Evolutionary conservation across 2,113 vertebrate genomes (phyloP).

Genomic region (Pontoporia blainvillei): DNA sequence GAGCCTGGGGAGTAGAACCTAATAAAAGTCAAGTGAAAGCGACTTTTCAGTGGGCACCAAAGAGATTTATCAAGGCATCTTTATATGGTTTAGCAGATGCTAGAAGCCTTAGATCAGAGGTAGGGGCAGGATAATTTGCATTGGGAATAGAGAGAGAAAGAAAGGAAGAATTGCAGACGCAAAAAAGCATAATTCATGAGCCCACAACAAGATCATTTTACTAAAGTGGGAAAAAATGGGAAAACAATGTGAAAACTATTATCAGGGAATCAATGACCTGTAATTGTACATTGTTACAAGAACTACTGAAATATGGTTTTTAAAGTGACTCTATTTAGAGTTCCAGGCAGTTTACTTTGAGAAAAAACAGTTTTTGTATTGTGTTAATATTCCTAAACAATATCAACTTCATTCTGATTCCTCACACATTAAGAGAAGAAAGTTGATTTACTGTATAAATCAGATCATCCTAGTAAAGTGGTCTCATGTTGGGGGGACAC

Average conservation of each 20-base stretch:
- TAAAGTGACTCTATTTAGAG: not conserved
- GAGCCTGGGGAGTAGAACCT: not conserved
- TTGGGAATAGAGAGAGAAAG: not conserved
- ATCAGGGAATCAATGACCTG: not conserved
- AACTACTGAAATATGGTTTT: not conserved
- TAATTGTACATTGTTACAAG: not conserved
- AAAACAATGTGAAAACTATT: not conserved
- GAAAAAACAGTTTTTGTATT: not conserved
- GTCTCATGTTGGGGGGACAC: not conserved
- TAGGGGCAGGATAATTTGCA: not conserved
- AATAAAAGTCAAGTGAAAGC: not conserved
- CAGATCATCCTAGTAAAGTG: not conserved
- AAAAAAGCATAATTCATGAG: not conserved
- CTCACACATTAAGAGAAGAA: not conserved
- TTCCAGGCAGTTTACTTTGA: not conserved
- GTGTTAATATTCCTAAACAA: not conserved
- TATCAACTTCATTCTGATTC: not conserved
- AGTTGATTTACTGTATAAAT: not conserved
- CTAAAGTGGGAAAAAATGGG: not conserved
- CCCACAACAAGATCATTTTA: not conserved
- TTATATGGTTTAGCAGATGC: not conserved
- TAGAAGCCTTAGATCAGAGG: not conserved
- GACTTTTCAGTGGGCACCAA: not conserved
- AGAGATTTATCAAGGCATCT: not conserved
- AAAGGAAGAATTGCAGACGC: not conserved